Evolutionary conservation across 1,140 invertebrate species (phyloP).

Genomic region (Drosophila tropicalis): DNA sequence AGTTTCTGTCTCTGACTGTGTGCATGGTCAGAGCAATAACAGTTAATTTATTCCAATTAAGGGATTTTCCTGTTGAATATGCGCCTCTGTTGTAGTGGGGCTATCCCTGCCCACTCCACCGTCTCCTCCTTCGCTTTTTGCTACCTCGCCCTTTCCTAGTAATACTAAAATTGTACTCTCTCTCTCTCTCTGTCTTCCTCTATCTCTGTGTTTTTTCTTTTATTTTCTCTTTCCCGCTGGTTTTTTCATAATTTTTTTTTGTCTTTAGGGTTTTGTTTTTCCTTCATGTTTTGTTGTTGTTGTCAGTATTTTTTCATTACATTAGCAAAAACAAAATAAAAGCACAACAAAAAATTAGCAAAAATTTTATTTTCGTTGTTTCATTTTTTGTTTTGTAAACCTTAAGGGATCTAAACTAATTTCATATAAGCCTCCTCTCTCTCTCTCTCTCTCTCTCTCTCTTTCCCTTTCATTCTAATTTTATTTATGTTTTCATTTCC

Average conservation of each 20-base stretch:
- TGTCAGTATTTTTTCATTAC: conserved; percentile 70
- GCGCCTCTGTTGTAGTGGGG: conserved; percentile 52
- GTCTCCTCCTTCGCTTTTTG: background rate
- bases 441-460: background rate
- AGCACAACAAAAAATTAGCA: conserved; percentile 64
- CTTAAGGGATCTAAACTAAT: conserved; percentile 73
- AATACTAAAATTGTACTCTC: conserved; percentile 65
- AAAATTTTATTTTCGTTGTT: conserved; percentile 1
- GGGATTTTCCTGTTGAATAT: conserved; percentile 83
- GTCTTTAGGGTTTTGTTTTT: conserved; percentile 62
- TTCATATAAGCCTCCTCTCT: conserved; percentile 38
- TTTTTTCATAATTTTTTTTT: conserved; percentile 53
- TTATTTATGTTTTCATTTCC: conserved; percentile 74
- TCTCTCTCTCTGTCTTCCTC: conserved; percentile 20
- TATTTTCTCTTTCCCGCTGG: conserved; percentile 12
- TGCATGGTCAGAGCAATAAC: conserved; percentile 75
- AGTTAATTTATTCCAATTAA: conserved; percentile 83
- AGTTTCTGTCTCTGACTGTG: conserved; percentile 35
- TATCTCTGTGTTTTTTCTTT: background rate
- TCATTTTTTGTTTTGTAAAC: conserved; percentile 31
- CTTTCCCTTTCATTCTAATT: conserved; percentile 41
- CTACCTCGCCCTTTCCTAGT: conserved; percentile 37
- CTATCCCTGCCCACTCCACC: background rate
- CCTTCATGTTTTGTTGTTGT: conserved; percentile 27
- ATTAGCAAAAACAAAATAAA: conserved; percentile 32